Conservation (phyloP, 1,140 invertebrate species). For the Hormaphis cornu region DNA sequence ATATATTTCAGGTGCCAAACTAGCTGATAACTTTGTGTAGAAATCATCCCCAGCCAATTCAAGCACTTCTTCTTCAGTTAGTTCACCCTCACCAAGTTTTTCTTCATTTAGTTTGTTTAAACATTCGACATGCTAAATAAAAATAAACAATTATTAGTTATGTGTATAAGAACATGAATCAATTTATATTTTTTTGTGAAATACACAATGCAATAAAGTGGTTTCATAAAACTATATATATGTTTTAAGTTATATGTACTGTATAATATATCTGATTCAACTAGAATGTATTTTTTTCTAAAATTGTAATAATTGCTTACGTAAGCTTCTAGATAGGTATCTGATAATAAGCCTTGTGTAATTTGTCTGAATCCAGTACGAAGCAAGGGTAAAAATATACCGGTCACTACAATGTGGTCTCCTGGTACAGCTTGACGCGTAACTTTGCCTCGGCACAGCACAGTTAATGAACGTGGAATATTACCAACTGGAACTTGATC, state of each 20-base stretch:
- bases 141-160: conserved; percentile 4
- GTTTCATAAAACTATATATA: no score
- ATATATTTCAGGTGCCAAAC: conserved; percentile 97
- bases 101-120: conserved; percentile 47
- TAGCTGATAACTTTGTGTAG: conserved; percentile 83
- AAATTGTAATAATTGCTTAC: no score
- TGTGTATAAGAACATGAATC: conserved; percentile 1
- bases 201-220: no score
- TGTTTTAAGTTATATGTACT: no score
- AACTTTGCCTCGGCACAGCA: conserved; percentile 85
- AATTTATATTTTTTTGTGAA: no score
- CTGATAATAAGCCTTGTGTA: conserved; percentile 75
- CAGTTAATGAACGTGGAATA: conserved; percentile 85
- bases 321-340: conserved; percentile 95
- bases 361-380: conserved; percentile 76
- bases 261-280: no score
- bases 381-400: conserved; percentile 80
- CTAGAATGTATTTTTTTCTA: conserved; percentile 12
- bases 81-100: conserved; percentile 58
- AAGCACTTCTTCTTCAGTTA: conserved; percentile 72
- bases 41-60: conserved; percentile 74
- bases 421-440: conserved; percentile 86
- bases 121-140: conserved; percentile 35
- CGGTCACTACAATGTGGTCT: conserved; percentile 86
- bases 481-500: conserved; percentile 98